Percentiles rank a stretch among this genome's conserved stretches.
These are phyloP conservation scores for Eriosoma lanigerum DNA, from an alignment of 1,140 invertebrate species.

Conservation along the genomic window DNA sequence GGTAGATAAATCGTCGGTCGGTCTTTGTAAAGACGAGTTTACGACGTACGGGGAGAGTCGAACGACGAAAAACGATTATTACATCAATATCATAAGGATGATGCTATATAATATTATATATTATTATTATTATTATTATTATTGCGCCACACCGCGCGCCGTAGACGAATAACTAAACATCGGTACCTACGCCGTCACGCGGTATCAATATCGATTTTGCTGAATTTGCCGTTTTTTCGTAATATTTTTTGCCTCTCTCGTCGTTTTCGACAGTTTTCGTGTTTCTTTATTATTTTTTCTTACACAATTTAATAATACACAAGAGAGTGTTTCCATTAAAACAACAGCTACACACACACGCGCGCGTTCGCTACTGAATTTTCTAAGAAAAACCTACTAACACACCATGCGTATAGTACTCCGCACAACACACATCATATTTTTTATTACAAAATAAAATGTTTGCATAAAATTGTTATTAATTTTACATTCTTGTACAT, in stretches of 20 bases:
- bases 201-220: conserved; percentile 4
- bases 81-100: conserved; percentile 8
- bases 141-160: not conserved
- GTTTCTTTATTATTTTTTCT: not conserved
- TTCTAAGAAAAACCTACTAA: too few relatives aligned
- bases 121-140: not conserved
- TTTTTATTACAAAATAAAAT: too few relatives aligned
- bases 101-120: not conserved
- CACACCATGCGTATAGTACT: too few relatives aligned
- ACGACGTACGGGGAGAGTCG: not conserved
- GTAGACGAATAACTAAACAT: conserved; percentile 2
- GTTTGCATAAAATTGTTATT: too few relatives aligned
- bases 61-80: conserved; percentile 29
- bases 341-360: not conserved
- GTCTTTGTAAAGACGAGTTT: conserved; percentile 3
- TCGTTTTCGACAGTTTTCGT: not conserved
- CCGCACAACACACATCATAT: too few relatives aligned
- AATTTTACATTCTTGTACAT: too few relatives aligned
- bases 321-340: not conserved
- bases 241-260: not conserved
- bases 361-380: not conserved
- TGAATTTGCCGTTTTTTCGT: not conserved
- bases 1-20: not conserved
- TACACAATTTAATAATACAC: not conserved
- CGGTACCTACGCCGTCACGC: not conserved